These are phyloP conservation scores for Protonemura montana DNA, from an alignment of 2,888 invertebrate genomes.

Conservation along the genomic window DNA sequence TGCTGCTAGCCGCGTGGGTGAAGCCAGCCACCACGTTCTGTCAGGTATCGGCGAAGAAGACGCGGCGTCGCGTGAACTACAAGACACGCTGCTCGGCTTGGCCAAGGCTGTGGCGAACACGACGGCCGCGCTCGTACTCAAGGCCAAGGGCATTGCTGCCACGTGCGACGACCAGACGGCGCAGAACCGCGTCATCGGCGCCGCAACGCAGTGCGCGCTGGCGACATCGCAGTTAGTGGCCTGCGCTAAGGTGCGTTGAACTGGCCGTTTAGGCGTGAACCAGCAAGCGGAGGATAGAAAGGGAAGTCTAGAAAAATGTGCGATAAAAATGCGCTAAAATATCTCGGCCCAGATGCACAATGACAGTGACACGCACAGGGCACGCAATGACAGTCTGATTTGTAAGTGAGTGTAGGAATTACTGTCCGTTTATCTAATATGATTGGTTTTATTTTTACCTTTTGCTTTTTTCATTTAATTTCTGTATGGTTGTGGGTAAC, in stretches of 20 bases:
- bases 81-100: conserved; percentile 89
- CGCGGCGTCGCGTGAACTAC: conserved; percentile 81
- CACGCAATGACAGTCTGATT: too few species aligned
- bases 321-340: too few species aligned
- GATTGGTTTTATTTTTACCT: too few species aligned
- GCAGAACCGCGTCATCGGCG: conserved; percentile 90
- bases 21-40: conserved; percentile 93
- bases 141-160: conserved; percentile 95
- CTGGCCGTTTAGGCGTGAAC: too few species aligned
- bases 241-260: conserved; percentile 79
- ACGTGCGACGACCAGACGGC: conserved; percentile 83
- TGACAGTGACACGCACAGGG: too few species aligned
- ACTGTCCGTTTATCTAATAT: too few species aligned
- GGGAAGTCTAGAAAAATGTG: too few species aligned
- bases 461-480: too few species aligned
- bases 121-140: conserved; percentile 93
- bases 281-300: too few species aligned
- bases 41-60: conserved; percentile 90
- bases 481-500: too few species aligned
- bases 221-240: conserved; percentile 98
- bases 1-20: conserved; percentile 95
- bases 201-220: conserved; percentile 95
- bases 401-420: too few species aligned
- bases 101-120: conserved; percentile 98
- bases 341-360: too few species aligned